Evolutionary conservation across 2,113 vertebrate genomes (phyloP), one percentile per base, ranked within the genome.

Genomic region (Mystacornis crossleyi): DNA sequence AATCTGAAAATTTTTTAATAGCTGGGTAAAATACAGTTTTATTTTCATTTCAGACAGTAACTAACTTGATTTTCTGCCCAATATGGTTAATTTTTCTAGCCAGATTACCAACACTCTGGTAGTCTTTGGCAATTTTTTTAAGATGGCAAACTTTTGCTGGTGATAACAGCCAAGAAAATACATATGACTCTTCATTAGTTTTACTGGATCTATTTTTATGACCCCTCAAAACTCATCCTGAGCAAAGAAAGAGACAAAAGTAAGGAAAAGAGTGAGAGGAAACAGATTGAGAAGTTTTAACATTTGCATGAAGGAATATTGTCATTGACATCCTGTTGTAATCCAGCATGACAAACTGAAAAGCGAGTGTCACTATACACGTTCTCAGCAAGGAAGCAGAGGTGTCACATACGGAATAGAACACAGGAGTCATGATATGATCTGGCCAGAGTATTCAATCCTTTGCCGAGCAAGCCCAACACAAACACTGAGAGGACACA

Each of bases 291-390:
- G 62, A 48, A 13, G 38, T 24, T 96, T 95, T 79, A 96, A 87
- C 16, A 55, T 86, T 82, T 87, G 21, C 4, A 3, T 89, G 86
- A 81, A 95, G 53, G 18, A 78, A 51, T 78, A 92, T 54, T 89
- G 54, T 84, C 50, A 2, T 72, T 94, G 21, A 86, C 48, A 95
- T 87, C 47, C 42, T 82, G 73, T 72, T 96, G 77, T 87, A 96
- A 96, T 92, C 48, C 77, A 96, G 54, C 70, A 71, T 80, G 82
- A 90, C 89, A 96, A 91, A 16, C 18, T 96, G 73, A 88, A 92
- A 97, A 95, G 70, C 33, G 38, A 81, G 36, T 71, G 67, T 88
- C 91, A 61, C 87, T 89, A 75, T 73, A 91, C 53, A 38, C 29
- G 71, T 64, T 33, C 66, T 93, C 55, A 90, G 70, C 81, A 81